Evolutionary conservation across 2,113 vertebrate genomes (phyloP), one percentile per base, ranked within the genome.

Genomic region (Microcebus jonahi): DNA sequence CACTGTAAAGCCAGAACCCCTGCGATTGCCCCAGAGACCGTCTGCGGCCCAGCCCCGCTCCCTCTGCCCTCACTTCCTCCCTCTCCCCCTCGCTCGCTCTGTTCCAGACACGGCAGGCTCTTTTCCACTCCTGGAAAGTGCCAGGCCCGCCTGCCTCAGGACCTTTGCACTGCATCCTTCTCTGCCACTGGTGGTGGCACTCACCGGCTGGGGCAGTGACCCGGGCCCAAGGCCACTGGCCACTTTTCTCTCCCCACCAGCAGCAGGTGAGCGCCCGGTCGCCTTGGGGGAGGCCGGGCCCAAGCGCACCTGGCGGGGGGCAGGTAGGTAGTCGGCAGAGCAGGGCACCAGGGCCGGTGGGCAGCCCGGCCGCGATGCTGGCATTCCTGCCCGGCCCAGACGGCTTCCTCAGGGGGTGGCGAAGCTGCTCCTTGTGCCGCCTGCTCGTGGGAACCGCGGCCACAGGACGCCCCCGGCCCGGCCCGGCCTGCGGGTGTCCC

Each of bases 11-110:
- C 48, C 42, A 34, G 25, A 4, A 0, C 13, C 48, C 23, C 29
- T 71, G 65, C 15, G 4, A 8, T 27, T 6, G 17, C 39, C 0
- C 0, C 48, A 27, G 20, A n/a, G 15, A 17, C 23, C 57, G 4
- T 10, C 50, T 20, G 0, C 0, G 0, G 1, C 42, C 23, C 12
- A 48, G 42, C 5, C 23, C 48, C 2, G 3, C 12, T 9, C 55
- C 65, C 85, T 55, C 82, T 4, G 59, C 34, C 68, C 21, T 48
- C 85, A 17, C 8, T 8, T 8, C 68, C 27, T 77, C 89, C 29
- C 2, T 1, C 0, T 55, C 17, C 7, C 3, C 14, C 9, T 48
- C 12, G 1, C 18, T 27, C 57, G 3, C 68, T 73, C 23, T 29
- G 34, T 27, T 55, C 81, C 55, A 36, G 67, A 11, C 55, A 31